Conservation (phyloP, 64 coral and sea anemone species). For the Exaiptasia diaphana region DNA sequence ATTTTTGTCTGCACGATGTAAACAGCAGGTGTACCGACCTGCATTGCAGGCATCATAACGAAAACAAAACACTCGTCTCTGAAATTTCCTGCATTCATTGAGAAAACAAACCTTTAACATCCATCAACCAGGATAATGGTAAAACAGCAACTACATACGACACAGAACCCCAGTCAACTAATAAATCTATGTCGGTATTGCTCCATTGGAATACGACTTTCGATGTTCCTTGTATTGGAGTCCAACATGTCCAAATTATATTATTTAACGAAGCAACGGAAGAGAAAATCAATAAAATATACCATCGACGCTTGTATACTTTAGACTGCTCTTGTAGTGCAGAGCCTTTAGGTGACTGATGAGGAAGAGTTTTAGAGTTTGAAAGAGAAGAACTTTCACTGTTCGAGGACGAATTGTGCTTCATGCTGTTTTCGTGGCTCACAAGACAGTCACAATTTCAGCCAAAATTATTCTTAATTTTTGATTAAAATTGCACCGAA, state of each 20-base stretch:
- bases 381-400: no score
- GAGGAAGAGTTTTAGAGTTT: no score
- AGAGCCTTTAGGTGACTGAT: conserved; percentile 54
- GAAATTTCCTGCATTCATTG: no score
- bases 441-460: no score
- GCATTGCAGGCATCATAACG: no score
- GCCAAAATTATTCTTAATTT: no score
- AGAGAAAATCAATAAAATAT: conserved; percentile 85
- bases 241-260: conserved; percentile 88
- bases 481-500: no score
- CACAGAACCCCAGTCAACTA: conserved; percentile 90
- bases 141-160: conserved; percentile 79
- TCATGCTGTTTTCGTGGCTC: no score
- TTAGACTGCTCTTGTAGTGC: conserved; percentile 66
- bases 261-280: conserved; percentile 76
- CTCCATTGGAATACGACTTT: conserved; percentile 87
- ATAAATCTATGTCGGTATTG: conserved; percentile 54
- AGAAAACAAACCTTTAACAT: conserved; percentile 89
- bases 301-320: conserved; percentile 89
- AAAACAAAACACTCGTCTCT: no score
- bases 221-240: conserved; percentile 82
- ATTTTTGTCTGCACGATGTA: no score
- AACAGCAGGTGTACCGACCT: background rate
- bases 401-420: no score
- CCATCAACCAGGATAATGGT: conserved; percentile 96